Evolutionary conservation across 64 coral and sea anemone genomes (phyloP), one percentile per base, ranked within the genome.

Genomic region (Stylophora pistillata): DNA sequence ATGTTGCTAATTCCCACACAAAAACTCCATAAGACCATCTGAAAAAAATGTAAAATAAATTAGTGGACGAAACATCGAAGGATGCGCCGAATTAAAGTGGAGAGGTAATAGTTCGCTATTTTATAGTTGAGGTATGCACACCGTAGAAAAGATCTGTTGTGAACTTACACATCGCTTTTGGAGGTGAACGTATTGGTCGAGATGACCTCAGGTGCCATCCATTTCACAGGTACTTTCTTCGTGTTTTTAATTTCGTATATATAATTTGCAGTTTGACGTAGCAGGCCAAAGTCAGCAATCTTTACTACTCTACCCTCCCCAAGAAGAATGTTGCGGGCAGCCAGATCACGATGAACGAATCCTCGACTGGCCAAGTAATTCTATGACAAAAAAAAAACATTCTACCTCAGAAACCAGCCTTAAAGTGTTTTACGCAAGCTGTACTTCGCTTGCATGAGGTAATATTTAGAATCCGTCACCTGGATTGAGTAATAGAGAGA

Each of bases 111-210:
- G 16, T 21, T 4, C 9, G 23, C 20, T 18, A 21, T 4, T 10
- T 23, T 7, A 15, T 9, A 2, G 61, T 64, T 21, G 61, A 17
- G 23, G 5, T 1, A 47, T 47, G 37, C 3, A 47, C 37, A 47
- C 37, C 7, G 37, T 47, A 71, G 4, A 29, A 70, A 70, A 17
- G 37, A 73, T 73, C 52, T 20, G 13, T 52, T 23, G 71, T 59
- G 26, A 74, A 88, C 92, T 94, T 62, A 94, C 92, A 94, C 92
- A 13, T 94, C 92, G 58, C 92, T 94, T 72, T 94, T 75, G 0
- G 37, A 30, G 21, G 92, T 94, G 73, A 79, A 94, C 11, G 52
- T 59, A 69, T 86, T 81, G 74, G 86, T 74, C 56, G 78, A 89
- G 11, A 94, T 85, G 65, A 88, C 92, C 59, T 94, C 92, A 37